Percentiles rank a stretch among this genome's conserved stretches.
Conservation (phyloP, 92 coral and sea anemone genomes). For the Porites evermanni region DNA sequence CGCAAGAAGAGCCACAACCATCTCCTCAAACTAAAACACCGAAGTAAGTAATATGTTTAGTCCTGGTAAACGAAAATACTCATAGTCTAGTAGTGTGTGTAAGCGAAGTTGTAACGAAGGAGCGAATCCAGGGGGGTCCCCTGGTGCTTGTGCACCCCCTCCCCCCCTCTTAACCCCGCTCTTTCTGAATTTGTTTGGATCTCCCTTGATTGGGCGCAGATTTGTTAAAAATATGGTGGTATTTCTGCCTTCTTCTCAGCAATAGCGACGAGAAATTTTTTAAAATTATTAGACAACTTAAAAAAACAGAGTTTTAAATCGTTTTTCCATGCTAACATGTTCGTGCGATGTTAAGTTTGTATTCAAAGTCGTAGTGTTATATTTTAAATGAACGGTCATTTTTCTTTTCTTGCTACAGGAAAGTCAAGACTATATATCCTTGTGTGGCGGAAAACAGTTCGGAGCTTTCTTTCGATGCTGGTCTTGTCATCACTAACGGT, state of each 20-base stretch:
- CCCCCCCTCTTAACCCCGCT: no score
- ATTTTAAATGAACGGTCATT: not conserved
- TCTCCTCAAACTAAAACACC: constrained; percentile 84
- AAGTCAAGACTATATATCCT: constrained; percentile 91
- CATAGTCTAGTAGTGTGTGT: not conserved
- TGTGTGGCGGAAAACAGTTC: constrained; percentile 97
- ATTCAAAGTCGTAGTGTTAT: not conserved
- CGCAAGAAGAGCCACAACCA: constrained; percentile 70
- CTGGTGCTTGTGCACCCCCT: no score
- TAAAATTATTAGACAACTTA: no score
- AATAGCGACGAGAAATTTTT: no score
- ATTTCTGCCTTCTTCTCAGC: no score
- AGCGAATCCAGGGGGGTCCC: no score
- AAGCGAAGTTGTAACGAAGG: no score
- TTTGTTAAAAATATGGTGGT: no score
- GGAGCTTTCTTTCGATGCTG: constrained; percentile 96
- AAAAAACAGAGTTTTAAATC: no score
- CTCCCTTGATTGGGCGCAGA: no score
- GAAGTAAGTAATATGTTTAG: constrained; percentile 48
- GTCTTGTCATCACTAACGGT: constrained; percentile 88
- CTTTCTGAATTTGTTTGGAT: no score
- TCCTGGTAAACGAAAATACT: not conserved
- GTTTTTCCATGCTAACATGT: not conserved
- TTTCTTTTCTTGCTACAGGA: constrained; percentile 58
- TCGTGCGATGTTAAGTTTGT: not conserved